Percentiles rank a stretch among this genome's conserved stretches.
These are phyloP conservation scores for Ophioninae sp. DNA, from an alignment of 2,888 invertebrate species.

Conservation along the genomic window DNA sequence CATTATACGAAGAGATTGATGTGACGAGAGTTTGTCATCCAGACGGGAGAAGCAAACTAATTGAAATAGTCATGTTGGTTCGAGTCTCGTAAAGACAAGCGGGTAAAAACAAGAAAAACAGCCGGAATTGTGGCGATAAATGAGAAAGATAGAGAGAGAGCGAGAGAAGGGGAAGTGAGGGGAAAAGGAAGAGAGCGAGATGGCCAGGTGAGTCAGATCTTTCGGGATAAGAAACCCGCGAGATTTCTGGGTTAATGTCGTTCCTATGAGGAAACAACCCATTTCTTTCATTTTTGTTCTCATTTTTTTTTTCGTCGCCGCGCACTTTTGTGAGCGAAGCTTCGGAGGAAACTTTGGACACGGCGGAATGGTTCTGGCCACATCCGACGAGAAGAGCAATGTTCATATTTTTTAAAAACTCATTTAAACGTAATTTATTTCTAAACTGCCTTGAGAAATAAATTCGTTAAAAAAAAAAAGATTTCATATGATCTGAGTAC, in stretches of 20 bases:
- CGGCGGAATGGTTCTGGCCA: neutral
- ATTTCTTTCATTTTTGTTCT: constrained; percentile 33
- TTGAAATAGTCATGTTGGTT: constrained; percentile 6
- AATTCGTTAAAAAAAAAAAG: too few species aligned
- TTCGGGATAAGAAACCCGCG: constrained; percentile 40
- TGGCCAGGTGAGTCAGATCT: constrained; percentile 32
- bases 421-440: neutral
- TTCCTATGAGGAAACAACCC: constrained; percentile 59
- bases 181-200: neutral
- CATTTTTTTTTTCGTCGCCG: constrained; percentile 1
- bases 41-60: neutral
- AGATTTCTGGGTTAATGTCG: constrained; percentile 69
- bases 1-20: neutral
- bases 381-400: neutral
- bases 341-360: neutral
- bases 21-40: constrained; percentile 5
- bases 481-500: too few species aligned
- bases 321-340: neutral
- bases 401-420: neutral
- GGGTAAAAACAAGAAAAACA: constrained; percentile 41
- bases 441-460: neutral
- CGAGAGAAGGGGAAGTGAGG: neutral
- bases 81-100: constrained; percentile 4
- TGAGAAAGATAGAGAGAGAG: constrained; percentile 5
- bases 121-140: constrained; percentile 43